Evolutionary conservation across 2,797 vertebrate genomes (phyloP), one percentile per base, ranked within the genome.

Genomic region (Borostomias antarcticus): DNA sequence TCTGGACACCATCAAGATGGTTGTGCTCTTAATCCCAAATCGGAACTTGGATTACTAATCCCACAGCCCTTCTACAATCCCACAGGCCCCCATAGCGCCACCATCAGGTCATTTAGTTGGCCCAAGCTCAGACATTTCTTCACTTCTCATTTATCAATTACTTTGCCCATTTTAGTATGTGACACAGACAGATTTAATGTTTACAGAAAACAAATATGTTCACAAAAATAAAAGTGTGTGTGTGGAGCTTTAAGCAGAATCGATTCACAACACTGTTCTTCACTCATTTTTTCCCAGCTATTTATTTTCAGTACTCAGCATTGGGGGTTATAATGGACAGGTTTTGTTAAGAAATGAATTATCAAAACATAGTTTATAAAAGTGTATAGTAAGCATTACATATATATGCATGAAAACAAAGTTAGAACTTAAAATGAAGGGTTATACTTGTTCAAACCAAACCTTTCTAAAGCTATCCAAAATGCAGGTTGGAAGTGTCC

Each of bases 291-390:
- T 85, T 81, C 68, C 81, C 79, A 89, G 73, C 86, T 91, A 90
- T 92, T 92, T 92, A 90, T 91, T 91, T 86, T 90, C 88, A 89
- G 88, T 90, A 88, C 88, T 92, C 88, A 89, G 91, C 91, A 89
- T 84, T 90, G 83, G 84, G 84, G 88, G 88, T 91, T 92, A 92
- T 92, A 92, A 86, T 91, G 90, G 90, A 92, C 89, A 91, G 82
- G 76, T 88, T 88, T 88, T 89, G 88, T 91, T 92, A 90, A 88
- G 88, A 92, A 91, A 92, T 89, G 76, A 91, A 90, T 92, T 92
- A 92, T 92, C 89, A 92, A 93, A 93, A 93, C 87, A 90, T 89
- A 84, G 84, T 89, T 91, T 93, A 91, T 90, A 93, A 93, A 93
- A 91, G 90, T 91, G 86, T 89, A 90, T 85, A 90, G 83, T 90